Conservation (phyloP, 2,797 vertebrate species). For the Octomys mimax region DNA sequence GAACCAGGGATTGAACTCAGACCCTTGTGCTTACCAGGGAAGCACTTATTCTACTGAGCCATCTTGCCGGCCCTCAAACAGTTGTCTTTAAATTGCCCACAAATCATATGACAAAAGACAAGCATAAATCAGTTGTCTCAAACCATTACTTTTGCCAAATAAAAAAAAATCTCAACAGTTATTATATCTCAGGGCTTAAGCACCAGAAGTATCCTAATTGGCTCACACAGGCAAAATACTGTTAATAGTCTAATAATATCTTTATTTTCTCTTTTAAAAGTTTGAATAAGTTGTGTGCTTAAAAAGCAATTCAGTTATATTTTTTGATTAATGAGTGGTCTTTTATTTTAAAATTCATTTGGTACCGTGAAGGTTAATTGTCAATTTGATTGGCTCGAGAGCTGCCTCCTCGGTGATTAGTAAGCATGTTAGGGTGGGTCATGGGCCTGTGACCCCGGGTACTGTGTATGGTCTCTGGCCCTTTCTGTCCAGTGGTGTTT, state of each 20-base stretch:
- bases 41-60: no score
- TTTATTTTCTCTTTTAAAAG: not conserved
- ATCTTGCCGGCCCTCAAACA: no score
- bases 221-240: not conserved
- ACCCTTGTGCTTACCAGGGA: no score
- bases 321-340: not conserved
- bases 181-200: not conserved
- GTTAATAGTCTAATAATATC: not conserved
- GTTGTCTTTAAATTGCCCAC: not conserved
- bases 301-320: not conserved
- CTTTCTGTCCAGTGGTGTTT: not conserved
- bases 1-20: no score
- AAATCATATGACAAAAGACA: not conserved
- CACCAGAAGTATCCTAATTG: not conserved
- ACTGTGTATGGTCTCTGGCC: not conserved
- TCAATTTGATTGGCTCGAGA: not conserved
- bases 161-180: not conserved
- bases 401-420: not conserved
- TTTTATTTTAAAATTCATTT: not conserved
- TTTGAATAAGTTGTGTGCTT: not conserved
- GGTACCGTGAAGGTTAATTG: not conserved
- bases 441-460: not conserved
- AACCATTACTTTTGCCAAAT: not conserved
- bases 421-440: not conserved
- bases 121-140: not conserved